These are phyloP conservation scores for Numida meleagris DNA, from an alignment of 2,113 vertebrate species.

Conservation along the genomic window DNA sequence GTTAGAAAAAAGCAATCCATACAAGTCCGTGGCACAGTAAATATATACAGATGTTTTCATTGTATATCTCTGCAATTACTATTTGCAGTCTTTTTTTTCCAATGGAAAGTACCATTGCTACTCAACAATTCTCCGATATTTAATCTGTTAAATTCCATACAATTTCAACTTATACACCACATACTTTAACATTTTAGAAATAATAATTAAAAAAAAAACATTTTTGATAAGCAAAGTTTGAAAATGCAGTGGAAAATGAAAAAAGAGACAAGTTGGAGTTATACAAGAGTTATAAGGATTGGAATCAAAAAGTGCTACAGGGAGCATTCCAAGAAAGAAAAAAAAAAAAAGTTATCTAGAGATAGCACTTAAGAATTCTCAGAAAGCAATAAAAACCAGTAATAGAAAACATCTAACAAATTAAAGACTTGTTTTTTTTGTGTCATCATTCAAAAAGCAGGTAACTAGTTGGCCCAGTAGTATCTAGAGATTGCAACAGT, in stretches of 20 bases:
- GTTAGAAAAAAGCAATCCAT: background rate
- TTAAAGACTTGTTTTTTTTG: background rate
- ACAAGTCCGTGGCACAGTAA: background rate
- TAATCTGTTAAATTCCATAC: background rate
- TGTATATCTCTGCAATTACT: background rate
- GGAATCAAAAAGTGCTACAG: background rate
- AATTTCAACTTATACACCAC: background rate
- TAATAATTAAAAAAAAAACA: accelerated
- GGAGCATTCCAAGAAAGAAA: background rate
- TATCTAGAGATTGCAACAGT: background rate
- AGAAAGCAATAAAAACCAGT: background rate
- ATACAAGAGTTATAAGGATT: background rate
- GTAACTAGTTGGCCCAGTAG: background rate
- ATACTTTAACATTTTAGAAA: background rate
- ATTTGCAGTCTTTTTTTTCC: background rate
- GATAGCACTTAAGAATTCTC: background rate
- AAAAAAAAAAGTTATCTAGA: background rate
- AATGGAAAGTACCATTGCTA: background rate
- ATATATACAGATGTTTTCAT: background rate
- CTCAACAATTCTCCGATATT: background rate
- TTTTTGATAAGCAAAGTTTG: background rate
- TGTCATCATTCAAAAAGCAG: background rate
- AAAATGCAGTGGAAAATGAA: background rate
- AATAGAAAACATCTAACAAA: background rate
- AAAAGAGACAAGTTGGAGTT: background rate